Conservation (phyloP, 2,113 vertebrate genomes). For the Gulo gulo region DNA sequence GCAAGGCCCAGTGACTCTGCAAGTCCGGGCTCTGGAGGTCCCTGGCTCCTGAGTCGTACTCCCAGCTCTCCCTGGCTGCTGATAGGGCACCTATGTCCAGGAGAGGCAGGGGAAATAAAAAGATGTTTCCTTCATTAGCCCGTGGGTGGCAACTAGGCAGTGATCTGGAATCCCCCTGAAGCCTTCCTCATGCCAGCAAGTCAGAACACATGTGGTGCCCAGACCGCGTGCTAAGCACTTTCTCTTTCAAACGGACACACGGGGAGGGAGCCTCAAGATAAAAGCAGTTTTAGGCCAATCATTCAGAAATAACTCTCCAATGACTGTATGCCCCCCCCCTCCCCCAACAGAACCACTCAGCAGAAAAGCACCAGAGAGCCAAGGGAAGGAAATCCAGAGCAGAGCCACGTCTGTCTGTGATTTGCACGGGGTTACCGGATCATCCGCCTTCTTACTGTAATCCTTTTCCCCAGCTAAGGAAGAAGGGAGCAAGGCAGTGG, state of each 20-base stretch:
- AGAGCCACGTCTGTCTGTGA: slow-evolving; percentile 10
- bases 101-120: slow-evolving; percentile 55
- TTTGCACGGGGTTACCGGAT: not conserved
- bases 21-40: slow-evolving; percentile 87
- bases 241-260: slow-evolving; percentile 45
- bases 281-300: slow-evolving; percentile 32
- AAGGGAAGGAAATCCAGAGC: not conserved
- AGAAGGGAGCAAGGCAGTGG: not conserved
- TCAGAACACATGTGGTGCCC: slow-evolving; percentile 16
- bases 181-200: not conserved
- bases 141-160: slow-evolving; percentile 29
- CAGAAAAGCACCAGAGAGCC: not conserved
- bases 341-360: not conserved
- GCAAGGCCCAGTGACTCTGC: slow-evolving; percentile 72
- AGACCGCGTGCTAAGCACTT: slow-evolving; percentile 47
- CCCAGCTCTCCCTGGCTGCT: slow-evolving; percentile 87
- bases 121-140: slow-evolving; percentile 38
- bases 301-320: slow-evolving; percentile 48
- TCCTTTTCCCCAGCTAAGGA: not conserved
- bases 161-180: slow-evolving; percentile 7
- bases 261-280: slow-evolving; percentile 23
- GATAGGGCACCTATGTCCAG: slow-evolving; percentile 81
- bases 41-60: slow-evolving; percentile 86
- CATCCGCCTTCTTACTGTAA: not conserved
- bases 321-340: not conserved